Evolutionary conservation across 2,797 vertebrate genomes (phyloP).

Genomic region (Chiloscyllium punctatum): DNA sequence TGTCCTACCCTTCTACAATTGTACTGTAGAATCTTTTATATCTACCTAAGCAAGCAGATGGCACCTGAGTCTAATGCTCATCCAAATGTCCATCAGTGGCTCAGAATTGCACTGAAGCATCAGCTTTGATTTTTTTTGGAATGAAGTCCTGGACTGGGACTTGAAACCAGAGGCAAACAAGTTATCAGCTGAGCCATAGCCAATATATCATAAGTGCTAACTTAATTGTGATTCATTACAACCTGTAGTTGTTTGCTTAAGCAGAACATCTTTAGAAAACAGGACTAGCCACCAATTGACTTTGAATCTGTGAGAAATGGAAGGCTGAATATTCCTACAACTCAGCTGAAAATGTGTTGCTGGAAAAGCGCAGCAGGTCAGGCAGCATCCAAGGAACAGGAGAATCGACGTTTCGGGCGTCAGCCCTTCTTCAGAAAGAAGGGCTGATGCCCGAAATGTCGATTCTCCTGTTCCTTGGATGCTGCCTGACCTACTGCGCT

Average conservation of each 20-base stretch:
- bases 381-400: too few relatives aligned
- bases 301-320: neutral
- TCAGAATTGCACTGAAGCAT: neutral
- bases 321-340: neutral
- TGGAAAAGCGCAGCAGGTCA: too few relatives aligned
- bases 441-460: too few relatives aligned
- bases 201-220: neutral
- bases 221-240: neutral
- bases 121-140: neutral
- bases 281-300: neutral
- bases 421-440: too few relatives aligned
- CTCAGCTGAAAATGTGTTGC: too few relatives aligned
- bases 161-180: too few relatives aligned
- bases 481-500: too few relatives aligned
- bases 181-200: too few relatives aligned
- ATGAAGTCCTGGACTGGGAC: neutral
- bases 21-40: neutral
- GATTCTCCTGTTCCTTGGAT: too few relatives aligned
- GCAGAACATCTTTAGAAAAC: neutral
- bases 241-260: neutral
- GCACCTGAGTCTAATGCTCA: neutral
- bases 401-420: too few relatives aligned
- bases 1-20: neutral
- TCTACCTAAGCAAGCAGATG: neutral
- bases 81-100: neutral